Percentiles rank a stretch among this genome's conserved stretches.
Conservation (phyloP, 2,888 invertebrate species). For the Dyspetes luteomarginatus region DNA sequence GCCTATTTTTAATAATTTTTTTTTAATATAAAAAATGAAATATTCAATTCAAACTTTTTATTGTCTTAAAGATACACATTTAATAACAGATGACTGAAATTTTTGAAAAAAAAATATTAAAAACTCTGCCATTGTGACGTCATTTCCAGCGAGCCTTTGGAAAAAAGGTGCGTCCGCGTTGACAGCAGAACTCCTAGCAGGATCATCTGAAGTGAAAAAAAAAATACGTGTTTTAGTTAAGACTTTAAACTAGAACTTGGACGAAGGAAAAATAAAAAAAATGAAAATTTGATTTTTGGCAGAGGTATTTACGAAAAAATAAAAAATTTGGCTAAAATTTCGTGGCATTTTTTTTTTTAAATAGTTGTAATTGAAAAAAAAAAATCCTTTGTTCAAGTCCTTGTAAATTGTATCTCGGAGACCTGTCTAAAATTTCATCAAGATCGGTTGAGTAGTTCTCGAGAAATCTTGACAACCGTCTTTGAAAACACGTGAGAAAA, state of each 20-base stretch:
- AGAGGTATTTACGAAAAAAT: constrained; percentile 53
- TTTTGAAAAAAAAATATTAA: constrained; percentile 36
- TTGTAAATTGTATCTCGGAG: constrained; percentile 55
- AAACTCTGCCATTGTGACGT: constrained; percentile 46
- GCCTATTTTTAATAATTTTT: constrained; percentile 56
- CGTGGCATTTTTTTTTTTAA: constrained; percentile 52
- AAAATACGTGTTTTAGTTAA: constrained; percentile 47
- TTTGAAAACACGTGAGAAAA: constrained; percentile 58
- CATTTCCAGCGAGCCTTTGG: constrained; percentile 42
- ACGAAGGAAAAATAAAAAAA: constrained; percentile 55
- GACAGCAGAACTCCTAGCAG: constrained; percentile 41
- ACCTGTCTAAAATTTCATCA: constrained; percentile 58
- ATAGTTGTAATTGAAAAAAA: constrained; percentile 57
- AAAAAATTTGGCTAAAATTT: constrained; percentile 46
- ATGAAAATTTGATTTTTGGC: constrained; percentile 55
- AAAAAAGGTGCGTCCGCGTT: constrained; percentile 49
- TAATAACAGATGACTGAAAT: constrained; percentile 25
- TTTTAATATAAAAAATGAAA: constrained; percentile 43
- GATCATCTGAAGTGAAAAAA: constrained; percentile 43
- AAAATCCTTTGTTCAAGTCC: constrained; percentile 50
- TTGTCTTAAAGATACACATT: constrained; percentile 46
- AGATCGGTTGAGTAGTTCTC: constrained; percentile 61
- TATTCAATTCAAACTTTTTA: constrained; percentile 50
- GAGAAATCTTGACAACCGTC: constrained; percentile 57
- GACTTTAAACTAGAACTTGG: constrained; percentile 52